Conservation (phyloP, 2,113 vertebrate genomes). For the Phoenicopterus ruber region DNA sequence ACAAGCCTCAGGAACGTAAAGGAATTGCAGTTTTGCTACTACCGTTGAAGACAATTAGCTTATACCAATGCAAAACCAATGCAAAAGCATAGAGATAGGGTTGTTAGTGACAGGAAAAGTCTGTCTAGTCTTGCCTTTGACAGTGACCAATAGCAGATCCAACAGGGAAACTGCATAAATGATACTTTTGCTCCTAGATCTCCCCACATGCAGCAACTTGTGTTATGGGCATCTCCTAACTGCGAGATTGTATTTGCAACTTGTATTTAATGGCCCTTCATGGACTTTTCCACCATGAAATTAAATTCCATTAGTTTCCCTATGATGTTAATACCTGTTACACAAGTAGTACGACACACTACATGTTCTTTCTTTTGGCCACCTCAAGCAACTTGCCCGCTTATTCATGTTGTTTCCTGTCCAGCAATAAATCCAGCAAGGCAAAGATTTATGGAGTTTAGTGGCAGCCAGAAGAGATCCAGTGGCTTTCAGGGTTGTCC, state of each 20-base stretch:
- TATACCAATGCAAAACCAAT: not conserved
- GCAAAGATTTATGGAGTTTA: not conserved
- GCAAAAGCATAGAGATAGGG: not conserved
- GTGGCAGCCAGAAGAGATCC: not conserved
- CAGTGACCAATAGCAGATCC: not conserved
- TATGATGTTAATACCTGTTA: not conserved
- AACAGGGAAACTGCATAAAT: not conserved
- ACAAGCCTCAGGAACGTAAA: not conserved
- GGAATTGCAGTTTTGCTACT: not conserved
- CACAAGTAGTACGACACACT: fast-evolving
- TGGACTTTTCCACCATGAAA: not conserved
- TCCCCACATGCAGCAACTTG: not conserved
- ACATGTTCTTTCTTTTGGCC: not conserved
- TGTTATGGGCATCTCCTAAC: not conserved
- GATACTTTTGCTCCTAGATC: not conserved
- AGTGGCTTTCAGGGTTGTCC: not conserved
- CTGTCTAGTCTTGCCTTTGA: not conserved
- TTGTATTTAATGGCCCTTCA: not conserved
- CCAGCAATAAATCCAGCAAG: not conserved
- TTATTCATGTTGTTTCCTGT: not conserved
- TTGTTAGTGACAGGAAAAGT: not conserved
- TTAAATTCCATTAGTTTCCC: not conserved
- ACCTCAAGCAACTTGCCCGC: not conserved
- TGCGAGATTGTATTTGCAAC: not conserved
- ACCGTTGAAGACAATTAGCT: not conserved